Evolutionary conservation across 2,113 vertebrate genomes (phyloP).

Genomic region (Perccottus glenii): DNA sequence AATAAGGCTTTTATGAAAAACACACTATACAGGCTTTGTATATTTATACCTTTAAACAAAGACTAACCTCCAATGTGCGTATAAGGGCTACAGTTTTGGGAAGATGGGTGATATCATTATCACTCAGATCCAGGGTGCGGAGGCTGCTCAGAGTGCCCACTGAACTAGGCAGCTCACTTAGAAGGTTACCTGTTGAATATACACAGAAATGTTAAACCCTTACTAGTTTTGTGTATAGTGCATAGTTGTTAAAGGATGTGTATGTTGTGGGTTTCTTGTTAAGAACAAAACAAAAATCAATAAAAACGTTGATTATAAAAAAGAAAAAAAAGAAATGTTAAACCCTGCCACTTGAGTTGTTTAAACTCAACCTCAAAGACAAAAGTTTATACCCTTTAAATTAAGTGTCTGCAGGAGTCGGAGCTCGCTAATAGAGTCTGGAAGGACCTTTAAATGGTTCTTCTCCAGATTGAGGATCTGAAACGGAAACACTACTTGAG

Average conservation of each 20-base stretch:
- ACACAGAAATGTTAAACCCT: background rate
- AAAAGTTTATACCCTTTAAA: conserved; percentile 83
- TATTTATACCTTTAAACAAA: background rate
- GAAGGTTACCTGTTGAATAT: conserved; percentile 82
- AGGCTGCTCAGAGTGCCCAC: conserved; percentile 84
- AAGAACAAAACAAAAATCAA: too few relatives aligned
- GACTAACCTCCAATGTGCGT: conserved; percentile 85
- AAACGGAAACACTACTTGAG: background rate
- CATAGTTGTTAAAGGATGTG: too few relatives aligned
- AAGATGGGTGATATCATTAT: conserved; percentile 82
- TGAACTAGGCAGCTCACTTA: conserved; percentile 80
- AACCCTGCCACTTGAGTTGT: background rate
- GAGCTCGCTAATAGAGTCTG: conserved; percentile 84
- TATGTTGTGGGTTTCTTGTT: too few relatives aligned
- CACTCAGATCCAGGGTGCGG: conserved; percentile 85
- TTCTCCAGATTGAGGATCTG: conserved; percentile 93
- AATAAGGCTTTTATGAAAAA: background rate
- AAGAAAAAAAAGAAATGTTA: background rate
- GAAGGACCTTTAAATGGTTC: conserved; percentile 86
- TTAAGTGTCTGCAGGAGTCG: conserved; percentile 88
- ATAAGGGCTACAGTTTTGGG: conserved; percentile 81
- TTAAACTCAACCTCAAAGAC: too few relatives aligned
- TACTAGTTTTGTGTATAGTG: background rate
- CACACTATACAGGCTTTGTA: background rate
- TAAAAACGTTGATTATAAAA: too few relatives aligned